phyloP scores from a whole-genome alignment of 2,113 vertebrate species.

The Platysternon megacephalum region DNA sequence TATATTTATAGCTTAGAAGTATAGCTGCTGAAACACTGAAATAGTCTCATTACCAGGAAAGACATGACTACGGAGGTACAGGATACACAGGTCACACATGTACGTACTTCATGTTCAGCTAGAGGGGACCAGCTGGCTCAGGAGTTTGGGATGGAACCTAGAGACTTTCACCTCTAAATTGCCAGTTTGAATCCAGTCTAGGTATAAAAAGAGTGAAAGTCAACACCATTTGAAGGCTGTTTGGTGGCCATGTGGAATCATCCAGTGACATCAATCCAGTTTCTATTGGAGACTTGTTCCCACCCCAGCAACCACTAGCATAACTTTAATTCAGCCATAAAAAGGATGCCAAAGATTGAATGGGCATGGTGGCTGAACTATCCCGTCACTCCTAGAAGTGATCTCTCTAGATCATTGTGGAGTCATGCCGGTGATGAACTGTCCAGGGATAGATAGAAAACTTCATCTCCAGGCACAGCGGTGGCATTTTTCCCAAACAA shows the following conservation, averaged over 20 bases:
- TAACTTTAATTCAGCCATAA: not conserved
- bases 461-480: not conserved
- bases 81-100: not conserved
- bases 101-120: not conserved
- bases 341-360: not conserved
- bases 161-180: not conserved
- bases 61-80: not conserved
- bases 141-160: not conserved
- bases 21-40: not conserved
- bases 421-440: not conserved
- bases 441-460: not conserved
- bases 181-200: not conserved
- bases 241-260: not conserved
- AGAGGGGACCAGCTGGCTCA: not conserved
- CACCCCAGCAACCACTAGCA: accelerated
- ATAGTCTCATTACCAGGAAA: not conserved
- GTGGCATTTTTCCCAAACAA: accelerated
- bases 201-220: accelerated
- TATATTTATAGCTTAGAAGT: not conserved
- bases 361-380: accelerated
- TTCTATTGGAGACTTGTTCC: not conserved
- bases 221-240: not conserved
- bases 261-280: not conserved
- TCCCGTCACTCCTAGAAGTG: not conserved
- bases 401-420: not conserved